Evolutionary conservation across 2,797 vertebrate genomes (phyloP).

Genomic region (Mastacembelus armatus): DNA sequence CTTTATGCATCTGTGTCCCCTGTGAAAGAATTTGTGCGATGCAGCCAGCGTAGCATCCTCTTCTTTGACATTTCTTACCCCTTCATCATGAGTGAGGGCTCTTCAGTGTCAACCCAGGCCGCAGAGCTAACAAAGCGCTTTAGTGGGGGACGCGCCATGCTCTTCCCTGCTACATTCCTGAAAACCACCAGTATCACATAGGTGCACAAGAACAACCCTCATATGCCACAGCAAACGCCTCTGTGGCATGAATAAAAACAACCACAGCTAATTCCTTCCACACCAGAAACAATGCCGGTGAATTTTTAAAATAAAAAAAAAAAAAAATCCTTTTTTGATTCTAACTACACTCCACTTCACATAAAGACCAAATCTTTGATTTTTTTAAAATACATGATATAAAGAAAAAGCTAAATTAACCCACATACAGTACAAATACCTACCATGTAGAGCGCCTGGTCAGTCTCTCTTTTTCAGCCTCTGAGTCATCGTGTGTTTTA

Average conservation of each 20-base stretch:
- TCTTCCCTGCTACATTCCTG: constrained; percentile 88
- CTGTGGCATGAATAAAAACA: constrained; percentile 1
- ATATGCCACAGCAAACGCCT: constrained; percentile 9
- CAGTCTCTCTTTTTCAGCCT: constrained; percentile 84
- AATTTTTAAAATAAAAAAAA: not conserved
- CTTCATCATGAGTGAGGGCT: constrained; percentile 82
- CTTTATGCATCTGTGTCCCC: constrained; percentile 48
- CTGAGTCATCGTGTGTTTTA: constrained; percentile 78
- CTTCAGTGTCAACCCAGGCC: constrained; percentile 89
- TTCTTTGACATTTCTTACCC: constrained; percentile 86
- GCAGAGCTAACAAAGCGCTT: constrained; percentile 92
- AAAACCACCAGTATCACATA: constrained; percentile 72
- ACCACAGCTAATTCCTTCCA: constrained; percentile 15
- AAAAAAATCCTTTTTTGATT: not conserved
- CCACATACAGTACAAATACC: constrained; percentile 44
- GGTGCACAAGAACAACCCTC: constrained; percentile 54
- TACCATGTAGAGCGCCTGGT: constrained; percentile 90
- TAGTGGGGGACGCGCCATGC: constrained; percentile 86
- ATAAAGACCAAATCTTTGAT: not conserved
- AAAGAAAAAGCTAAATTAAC: not conserved
- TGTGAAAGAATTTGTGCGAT: not conserved
- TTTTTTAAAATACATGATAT: not conserved
- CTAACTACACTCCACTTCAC: not conserved
- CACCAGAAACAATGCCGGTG: constrained; percentile 1
- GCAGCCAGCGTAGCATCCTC: constrained; percentile 23